Conservation (phyloP, 2,888 invertebrate genomes). For the Seira musarum region DNA sequence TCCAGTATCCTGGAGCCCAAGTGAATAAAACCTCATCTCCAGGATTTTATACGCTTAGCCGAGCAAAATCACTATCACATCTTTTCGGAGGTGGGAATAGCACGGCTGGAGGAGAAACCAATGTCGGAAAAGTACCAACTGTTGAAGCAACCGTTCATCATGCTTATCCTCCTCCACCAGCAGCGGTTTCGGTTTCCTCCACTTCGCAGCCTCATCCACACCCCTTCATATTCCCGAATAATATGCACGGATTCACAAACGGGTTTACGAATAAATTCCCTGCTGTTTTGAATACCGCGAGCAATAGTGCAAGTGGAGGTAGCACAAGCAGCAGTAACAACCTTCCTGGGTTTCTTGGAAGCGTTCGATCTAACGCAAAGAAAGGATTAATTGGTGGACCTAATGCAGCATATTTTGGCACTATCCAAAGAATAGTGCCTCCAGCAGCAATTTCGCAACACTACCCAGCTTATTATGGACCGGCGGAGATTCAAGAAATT, state of each 20-base stretch:
- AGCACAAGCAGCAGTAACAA: conserved; percentile 21
- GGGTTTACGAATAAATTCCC: conserved; percentile 57
- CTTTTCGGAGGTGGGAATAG: conserved; percentile 60
- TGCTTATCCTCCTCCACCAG: conserved; percentile 31
- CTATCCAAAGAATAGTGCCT: conserved; percentile 71
- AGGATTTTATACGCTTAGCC: conserved; percentile 68
- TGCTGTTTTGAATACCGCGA: conserved; percentile 55
- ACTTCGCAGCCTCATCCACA: conserved; percentile 21
- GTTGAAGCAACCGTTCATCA: conserved; percentile 14
- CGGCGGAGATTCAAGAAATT: conserved; percentile 75
- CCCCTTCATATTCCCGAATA: conserved; percentile 35
- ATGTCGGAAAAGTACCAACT: neutral
- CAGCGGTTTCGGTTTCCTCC: conserved; percentile 7
- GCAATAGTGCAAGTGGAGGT: conserved; percentile 28
- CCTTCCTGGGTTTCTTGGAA: conserved; percentile 54
- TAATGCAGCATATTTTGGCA: conserved; percentile 90
- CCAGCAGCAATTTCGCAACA: conserved; percentile 56
- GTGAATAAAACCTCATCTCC: conserved; percentile 43
- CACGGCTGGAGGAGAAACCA: neutral
- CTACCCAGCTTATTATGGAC: conserved; percentile 56
- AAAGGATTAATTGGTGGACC: conserved; percentile 81
- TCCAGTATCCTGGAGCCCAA: conserved; percentile 23
- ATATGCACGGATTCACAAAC: conserved; percentile 32
- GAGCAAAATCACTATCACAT: conserved; percentile 66
- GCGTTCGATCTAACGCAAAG: conserved; percentile 71